Evolutionary conservation across 1,140 invertebrate species (phyloP).

Genomic region (Neodiprion virginianus): DNA sequence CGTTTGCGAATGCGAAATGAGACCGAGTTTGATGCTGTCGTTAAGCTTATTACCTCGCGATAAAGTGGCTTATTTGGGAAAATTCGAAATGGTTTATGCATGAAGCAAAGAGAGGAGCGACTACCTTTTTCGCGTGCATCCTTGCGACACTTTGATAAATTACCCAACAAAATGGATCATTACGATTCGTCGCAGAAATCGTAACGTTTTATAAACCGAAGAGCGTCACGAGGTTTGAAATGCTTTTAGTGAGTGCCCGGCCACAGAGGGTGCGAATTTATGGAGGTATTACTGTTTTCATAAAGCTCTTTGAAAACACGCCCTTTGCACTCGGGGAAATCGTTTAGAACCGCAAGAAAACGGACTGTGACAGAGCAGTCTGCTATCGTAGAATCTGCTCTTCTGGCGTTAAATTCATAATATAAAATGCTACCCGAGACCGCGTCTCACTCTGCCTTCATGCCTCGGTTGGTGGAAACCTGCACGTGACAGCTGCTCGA

Average conservation of each 20-base stretch:
- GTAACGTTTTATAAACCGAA: background rate
- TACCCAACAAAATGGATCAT: background rate
- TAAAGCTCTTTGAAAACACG: background rate
- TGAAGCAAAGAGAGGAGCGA: background rate
- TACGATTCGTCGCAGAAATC: background rate
- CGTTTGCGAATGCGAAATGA: background rate
- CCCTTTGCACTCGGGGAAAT: background rate
- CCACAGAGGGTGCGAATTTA: background rate
- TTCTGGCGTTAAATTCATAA: background rate
- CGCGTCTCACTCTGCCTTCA: background rate
- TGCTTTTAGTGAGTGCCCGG: background rate
- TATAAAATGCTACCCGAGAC: background rate
- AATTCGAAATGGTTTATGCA: background rate
- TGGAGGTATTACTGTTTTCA: background rate
- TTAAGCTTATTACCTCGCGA: background rate
- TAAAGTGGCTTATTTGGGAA: background rate
- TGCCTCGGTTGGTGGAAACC: background rate
- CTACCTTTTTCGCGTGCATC: background rate
- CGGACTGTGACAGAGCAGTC: background rate
- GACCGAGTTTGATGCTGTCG: background rate
- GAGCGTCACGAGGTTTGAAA: background rate
- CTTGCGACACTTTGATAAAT: slow-evolving; percentile 7
- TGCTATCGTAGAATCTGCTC: background rate
- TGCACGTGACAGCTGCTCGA: background rate
- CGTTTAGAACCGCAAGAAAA: background rate